Percentiles rank a stretch among this genome's conserved stretches.
phyloP scores from a whole-genome alignment of 1,140 invertebrate species.

The Diploscapter pachys region DNA sequence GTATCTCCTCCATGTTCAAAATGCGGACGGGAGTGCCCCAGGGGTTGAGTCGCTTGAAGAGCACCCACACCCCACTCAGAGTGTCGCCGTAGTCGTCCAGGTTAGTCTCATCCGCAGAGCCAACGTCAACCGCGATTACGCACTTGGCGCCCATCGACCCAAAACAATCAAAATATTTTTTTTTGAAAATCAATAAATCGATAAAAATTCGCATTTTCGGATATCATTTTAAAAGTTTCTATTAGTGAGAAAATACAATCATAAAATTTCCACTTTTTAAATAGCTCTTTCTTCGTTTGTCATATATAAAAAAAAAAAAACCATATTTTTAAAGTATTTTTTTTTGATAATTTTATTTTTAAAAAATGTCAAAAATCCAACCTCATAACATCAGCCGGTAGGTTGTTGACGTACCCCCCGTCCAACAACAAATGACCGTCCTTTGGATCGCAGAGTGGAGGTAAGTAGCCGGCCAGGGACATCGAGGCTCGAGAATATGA shows the following conservation, averaged over 20 bases:
- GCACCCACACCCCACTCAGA: constrained; percentile 93
- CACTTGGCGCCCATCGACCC: constrained; percentile 75
- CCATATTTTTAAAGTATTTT: no score
- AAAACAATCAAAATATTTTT: no score
- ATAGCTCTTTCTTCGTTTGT: no score
- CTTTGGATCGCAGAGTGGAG: constrained; percentile 91
- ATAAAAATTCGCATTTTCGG: no score
- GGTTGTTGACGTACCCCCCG: constrained; percentile 99
- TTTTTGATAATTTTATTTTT: constrained; percentile 63
- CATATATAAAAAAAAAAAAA: no score
- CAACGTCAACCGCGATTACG: constrained; percentile 95
- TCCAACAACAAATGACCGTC: constrained; percentile 97
- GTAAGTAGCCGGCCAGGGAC: constrained; percentile 97
- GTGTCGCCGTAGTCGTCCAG: constrained; percentile 96
- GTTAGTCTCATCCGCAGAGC: constrained; percentile 91
- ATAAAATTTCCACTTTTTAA: no score
- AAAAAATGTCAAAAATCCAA: neutral
- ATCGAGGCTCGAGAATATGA: constrained; percentile 96
- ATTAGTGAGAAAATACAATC: no score
- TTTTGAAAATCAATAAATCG: no score
- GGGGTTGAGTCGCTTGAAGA: constrained; percentile 72
- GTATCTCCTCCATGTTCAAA: constrained; percentile 54
- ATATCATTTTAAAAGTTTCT: no score
- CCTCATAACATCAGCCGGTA: constrained; percentile 76
- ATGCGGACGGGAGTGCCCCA: constrained; percentile 70